Conservation (phyloP, 2,888 invertebrate species). For the Adelognathus sp. region DNA sequence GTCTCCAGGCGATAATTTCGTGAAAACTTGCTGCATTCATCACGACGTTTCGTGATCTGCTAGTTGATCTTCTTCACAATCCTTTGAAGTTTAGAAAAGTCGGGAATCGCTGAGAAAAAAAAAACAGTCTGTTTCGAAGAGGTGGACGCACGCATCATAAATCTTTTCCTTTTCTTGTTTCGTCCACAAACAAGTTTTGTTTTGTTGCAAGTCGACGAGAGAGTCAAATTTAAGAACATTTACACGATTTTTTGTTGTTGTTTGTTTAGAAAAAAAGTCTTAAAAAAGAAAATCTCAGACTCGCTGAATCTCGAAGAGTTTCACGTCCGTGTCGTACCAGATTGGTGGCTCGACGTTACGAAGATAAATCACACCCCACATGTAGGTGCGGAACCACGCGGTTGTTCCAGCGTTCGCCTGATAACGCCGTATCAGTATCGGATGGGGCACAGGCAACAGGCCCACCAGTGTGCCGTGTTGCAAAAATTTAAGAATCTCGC, state of each 20-base stretch:
- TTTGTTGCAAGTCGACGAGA: conserved; percentile 32
- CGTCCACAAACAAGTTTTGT: background rate
- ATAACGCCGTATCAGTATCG: conserved; percentile 99
- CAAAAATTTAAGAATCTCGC: conserved; percentile 98
- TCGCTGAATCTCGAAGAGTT: conserved; percentile 98
- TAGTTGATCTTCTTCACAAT: too few species aligned
- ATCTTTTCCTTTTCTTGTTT: background rate
- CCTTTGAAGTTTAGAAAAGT: too few species aligned
- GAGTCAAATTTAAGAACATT: conserved; percentile 34
- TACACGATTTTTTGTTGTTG: conserved; percentile 37
- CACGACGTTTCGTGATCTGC: too few species aligned
- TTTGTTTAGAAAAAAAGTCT: too few species aligned
- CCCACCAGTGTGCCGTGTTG: conserved; percentile 99
- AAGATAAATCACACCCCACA: conserved; percentile 99
- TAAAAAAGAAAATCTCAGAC: conserved; percentile 84
- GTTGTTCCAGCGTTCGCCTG: conserved; percentile 99
- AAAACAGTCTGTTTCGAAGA: too few species aligned
- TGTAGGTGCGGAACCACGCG: conserved; percentile 99
- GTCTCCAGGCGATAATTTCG: too few species aligned
- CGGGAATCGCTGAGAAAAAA: too few species aligned
- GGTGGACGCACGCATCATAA: background rate
- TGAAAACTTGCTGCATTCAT: too few species aligned
- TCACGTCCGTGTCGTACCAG: conserved; percentile 99
- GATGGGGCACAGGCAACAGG: conserved; percentile 98
- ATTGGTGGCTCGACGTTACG: conserved; percentile 99